Evolutionary conservation across 2,888 invertebrate species (phyloP).

Genomic region (Subacronicta megacephala): DNA sequence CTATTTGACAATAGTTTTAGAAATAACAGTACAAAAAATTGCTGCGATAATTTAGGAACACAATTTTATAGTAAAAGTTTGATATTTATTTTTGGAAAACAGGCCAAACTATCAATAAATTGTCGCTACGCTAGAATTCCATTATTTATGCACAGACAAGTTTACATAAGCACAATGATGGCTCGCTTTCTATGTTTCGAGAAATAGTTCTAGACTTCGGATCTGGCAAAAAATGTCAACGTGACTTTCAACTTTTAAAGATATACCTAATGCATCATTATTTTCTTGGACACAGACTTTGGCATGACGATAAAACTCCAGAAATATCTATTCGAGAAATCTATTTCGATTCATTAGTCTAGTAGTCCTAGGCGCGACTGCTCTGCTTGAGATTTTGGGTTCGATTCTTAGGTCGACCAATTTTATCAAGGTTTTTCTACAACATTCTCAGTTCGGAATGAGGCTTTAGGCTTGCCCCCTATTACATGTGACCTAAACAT

Average conservation of each 20-base stretch:
- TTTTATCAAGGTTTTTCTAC: too few species aligned
- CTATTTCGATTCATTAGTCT: too few species aligned
- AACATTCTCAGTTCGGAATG: too few species aligned
- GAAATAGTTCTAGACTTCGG: conserved; percentile 10
- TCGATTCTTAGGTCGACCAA: too few species aligned
- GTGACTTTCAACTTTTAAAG: conserved; percentile 29
- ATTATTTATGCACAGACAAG: conserved; percentile 26
- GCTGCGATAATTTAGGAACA: conserved; percentile 25
- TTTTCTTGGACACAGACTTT: too few species aligned
- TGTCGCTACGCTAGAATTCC: conserved; percentile 24
- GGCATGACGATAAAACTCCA: too few species aligned
- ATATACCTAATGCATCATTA: too few species aligned
- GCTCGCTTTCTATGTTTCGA: conserved; percentile 27
- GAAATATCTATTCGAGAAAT: conserved; percentile 23
- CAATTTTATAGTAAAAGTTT: conserved; percentile 28
- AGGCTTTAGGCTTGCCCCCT: too few species aligned
- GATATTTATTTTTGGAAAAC: conserved; percentile 34
- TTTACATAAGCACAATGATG: conserved; percentile 31
- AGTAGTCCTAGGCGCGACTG: too few species aligned
- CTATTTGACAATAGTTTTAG: conserved; percentile 29
- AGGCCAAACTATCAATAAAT: conserved; percentile 28
- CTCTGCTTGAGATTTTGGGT: too few species aligned
- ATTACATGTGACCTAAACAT: too few species aligned
- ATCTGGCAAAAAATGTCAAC: conserved; percentile 16
- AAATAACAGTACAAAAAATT: conserved; percentile 41